Conservation (phyloP, 1,140 invertebrate species). For the Hydropsyche tenuis region DNA sequence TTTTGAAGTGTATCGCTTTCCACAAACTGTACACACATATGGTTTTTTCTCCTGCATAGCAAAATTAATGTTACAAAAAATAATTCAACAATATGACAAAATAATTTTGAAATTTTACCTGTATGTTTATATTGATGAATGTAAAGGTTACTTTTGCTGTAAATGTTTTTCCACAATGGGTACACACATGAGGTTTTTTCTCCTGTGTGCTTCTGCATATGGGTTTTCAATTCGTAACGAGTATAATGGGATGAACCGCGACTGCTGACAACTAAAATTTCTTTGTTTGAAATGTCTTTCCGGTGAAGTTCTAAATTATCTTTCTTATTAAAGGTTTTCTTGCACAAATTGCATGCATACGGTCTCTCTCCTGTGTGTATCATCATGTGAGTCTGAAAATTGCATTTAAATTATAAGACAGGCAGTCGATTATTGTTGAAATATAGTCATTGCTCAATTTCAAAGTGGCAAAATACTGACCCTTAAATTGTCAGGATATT, state of each 20-base stretch:
- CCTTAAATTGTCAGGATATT: conserved; percentile 48
- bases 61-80: too few relatives aligned
- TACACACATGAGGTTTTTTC: conserved; percentile 48
- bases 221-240: conserved; percentile 46
- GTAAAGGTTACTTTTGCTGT: conserved; percentile 48
- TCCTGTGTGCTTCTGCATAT: conserved; percentile 46
- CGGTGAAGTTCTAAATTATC: conserved; percentile 46
- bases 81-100: neutral
- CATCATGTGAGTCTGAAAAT: conserved; percentile 47
- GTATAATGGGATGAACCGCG: conserved; percentile 48
- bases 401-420: too few relatives aligned
- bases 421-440: too few relatives aligned
- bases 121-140: conserved; percentile 48
- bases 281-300: conserved; percentile 46
- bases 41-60: conserved; percentile 49
- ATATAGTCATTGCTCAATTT: too few relatives aligned
- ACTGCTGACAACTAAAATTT: conserved; percentile 45
- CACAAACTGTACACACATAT: conserved; percentile 46
- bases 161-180: conserved; percentile 47
- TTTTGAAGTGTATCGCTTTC: conserved; percentile 64
- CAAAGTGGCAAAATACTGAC: conserved; percentile 9
- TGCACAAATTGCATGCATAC: conserved; percentile 53
- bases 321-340: conserved; percentile 49
- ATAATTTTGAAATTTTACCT: conserved; percentile 17
- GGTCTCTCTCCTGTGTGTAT: conserved; percentile 53